A percentile compares a stretch with the other conserved stretches of the same genome.
Evolutionary conservation across 2,113 vertebrate genomes (phyloP).

Genomic region (Pardalotus punctatus): DNA sequence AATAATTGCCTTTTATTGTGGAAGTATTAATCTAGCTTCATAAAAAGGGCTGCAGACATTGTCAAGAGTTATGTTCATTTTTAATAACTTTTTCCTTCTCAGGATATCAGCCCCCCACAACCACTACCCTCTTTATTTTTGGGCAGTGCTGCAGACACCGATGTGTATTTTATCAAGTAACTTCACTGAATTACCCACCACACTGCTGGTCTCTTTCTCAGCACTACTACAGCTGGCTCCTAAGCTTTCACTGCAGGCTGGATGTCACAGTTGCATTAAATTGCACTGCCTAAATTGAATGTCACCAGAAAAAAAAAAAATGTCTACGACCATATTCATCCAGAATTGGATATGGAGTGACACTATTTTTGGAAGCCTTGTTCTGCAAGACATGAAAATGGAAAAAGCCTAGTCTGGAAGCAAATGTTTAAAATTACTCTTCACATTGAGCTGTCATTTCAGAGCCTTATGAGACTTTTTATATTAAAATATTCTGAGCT

Average conservation of each 20-base stretch:
- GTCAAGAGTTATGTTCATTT: background rate
- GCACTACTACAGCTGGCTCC: background rate
- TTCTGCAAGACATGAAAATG: background rate
- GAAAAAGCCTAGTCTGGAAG: background rate
- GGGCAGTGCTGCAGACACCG: background rate
- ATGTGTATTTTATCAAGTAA: background rate
- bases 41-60: background rate
- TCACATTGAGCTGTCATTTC: background rate
- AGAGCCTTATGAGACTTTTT: background rate
- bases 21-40: background rate
- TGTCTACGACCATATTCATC: background rate
- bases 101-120: background rate
- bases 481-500: background rate
- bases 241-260: background rate
- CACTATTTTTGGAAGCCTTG: background rate
- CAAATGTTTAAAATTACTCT: background rate
- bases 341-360: background rate
- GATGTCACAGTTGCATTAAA: background rate
- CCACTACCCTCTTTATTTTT: background rate
- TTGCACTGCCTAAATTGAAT: background rate
- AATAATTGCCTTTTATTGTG: background rate
- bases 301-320: background rate
- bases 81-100: background rate
- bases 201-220: background rate
- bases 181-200: background rate